Evolutionary conservation across 1,140 invertebrate species (phyloP), one percentile per base, ranked within the genome.

Genomic region (Drosophila seguyi): DNA sequence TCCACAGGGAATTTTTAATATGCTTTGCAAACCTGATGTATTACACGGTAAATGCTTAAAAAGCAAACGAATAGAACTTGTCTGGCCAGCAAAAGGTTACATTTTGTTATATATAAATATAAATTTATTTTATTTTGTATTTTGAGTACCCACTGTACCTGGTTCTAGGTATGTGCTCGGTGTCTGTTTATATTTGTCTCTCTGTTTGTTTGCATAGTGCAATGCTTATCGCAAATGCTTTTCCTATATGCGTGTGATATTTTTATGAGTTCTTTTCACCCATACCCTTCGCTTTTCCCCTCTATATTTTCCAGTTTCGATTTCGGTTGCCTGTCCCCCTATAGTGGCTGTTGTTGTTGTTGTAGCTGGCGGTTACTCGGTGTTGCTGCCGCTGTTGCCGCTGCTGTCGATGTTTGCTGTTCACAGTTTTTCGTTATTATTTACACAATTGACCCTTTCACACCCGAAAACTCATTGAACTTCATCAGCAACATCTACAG

Each of bases 401-500:
- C 25, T n/a, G 47, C 31, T 72, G 41, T 48, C 65, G 42, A 47
- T 85, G 65, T 85, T 85, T 81, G 85, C 65, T 83, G 84, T 90
- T 88, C 84, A 88, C 84, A 88, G 85, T 90, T 88, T 74, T 86
- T 78, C 76, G 77, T 88, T 84, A 90, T 81, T 88, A 88, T 88
- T 88, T 88, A 88, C 84, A 88, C 85, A 88, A 88, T 88, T 88
- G 84, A 88, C 84, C 84, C 84, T 88, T 88, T 88, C 84, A 88
- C 84, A 88, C 84, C 68, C 81, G 66, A 84, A 80, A 68, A 87
- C 80, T 84, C 84, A 87, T 87, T 87, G 84, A 87, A 87, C 84
- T 88, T 74, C 84, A 72, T 55, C 84, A 87, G 79, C 83, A 58
- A 50, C 63, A 62, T 57, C 73, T 41, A 39, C 52, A 11, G 56